Percentiles rank a stretch among this genome's conserved stretches.
These are phyloP conservation scores for Nemapogon koenigi DNA, from an alignment of 2,888 invertebrate genomes.

Conservation along the genomic window DNA sequence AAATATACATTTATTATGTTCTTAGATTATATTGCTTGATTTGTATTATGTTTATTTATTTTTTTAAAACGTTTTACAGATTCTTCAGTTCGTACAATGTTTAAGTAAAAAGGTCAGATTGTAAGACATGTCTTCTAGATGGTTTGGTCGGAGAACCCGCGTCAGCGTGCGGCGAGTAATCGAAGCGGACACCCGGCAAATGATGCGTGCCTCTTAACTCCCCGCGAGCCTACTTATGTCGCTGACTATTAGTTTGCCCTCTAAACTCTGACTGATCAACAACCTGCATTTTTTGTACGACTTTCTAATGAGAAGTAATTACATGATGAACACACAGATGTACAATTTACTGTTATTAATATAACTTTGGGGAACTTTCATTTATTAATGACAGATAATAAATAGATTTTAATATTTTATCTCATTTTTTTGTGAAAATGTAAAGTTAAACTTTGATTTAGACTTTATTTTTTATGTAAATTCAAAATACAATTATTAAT, in stretches of 20 bases:
- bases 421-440: too few species aligned
- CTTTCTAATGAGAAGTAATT: constrained; percentile 8
- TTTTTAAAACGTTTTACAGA: background rate
- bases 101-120: constrained; percentile 3
- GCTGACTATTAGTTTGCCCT: constrained; percentile 39
- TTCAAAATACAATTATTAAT: too few species aligned
- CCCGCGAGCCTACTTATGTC: constrained; percentile 44
- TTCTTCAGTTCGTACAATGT: background rate
- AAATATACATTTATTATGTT: constrained; percentile 34
- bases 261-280: constrained; percentile 24
- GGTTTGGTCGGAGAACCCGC: constrained; percentile 28
- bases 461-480: too few species aligned
- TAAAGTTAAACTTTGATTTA: too few species aligned
- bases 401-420: too few species aligned
- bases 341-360: too few species aligned
- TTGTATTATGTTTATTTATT: constrained; percentile 3
- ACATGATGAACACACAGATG: too few species aligned
- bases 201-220: constrained; percentile 46
- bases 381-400: too few species aligned
- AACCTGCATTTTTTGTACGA: background rate
- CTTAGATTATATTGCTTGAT: constrained; percentile 46
- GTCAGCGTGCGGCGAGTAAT: constrained; percentile 42
- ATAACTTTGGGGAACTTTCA: too few species aligned
- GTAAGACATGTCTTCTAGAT: constrained; percentile 2
- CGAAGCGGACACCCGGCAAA: constrained; percentile 45